Evolutionary conservation across 2,888 invertebrate genomes (phyloP), one percentile per base, ranked within the genome.

Genomic region (Villa cingulata): DNA sequence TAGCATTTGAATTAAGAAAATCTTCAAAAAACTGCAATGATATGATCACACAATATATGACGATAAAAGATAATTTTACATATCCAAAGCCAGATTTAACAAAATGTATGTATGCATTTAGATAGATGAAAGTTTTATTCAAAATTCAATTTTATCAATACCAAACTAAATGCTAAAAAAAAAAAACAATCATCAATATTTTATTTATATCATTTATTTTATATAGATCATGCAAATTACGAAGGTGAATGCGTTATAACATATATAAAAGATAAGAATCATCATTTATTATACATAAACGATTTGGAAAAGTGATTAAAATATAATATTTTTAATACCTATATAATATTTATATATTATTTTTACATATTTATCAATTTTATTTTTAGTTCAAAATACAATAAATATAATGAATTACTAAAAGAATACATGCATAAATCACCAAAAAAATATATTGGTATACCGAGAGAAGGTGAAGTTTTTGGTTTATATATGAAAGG

Each of bases 401-500:
- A 3, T 7, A 36, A 36, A 14, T 45, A 23, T 9, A 12, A 34
- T 15, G 23, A 9, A 16, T 18, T 32, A 12, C 32, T 51, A 43
- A 41, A 48, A 49, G 40, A 41, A 2, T 49, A 48, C 36, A 49
- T 49, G n/a, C 15, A 19, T 6, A 29, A 49, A 14, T 39, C 46
- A 39, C 45, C 49, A n/a, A n/a, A 29, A 29, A 18, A 23, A 38
- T 49, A 42, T 23, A 17, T 36, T 14, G 10, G 14, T 16, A 16
- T 44, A 37, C 51, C 51, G 7, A 14, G 37, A 7, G 46, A 51
- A 29, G 51, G 51, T 16, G 51, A 48, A 43, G 41, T 51, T 19
- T 48, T 51, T 43, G 49, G 48, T 20, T 16, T 51, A 14, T 32
- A 49, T 32, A 29, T 48, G 17, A 43, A 49, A 37, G 38, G 41